These are phyloP conservation scores for Xanthia icteritia DNA, from an alignment of 2,888 invertebrate genomes.

Conservation along the genomic window DNA sequence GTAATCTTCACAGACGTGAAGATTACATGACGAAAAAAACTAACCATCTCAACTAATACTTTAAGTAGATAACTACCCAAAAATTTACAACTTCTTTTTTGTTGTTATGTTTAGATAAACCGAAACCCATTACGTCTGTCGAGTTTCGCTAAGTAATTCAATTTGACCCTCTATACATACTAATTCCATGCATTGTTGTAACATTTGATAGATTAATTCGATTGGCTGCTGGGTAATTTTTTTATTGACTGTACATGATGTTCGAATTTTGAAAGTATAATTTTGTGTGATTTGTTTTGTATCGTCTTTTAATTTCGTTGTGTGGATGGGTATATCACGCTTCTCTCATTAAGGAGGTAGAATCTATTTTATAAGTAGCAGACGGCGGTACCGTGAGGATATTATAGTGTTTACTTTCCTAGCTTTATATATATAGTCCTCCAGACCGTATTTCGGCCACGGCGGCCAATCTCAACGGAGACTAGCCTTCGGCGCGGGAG, in stretches of 20 bases:
- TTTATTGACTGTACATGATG: constrained; percentile 47
- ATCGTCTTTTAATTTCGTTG: constrained; percentile 35
- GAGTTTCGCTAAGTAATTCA: too few relatives aligned
- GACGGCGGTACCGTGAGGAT: background rate
- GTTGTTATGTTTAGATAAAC: too few relatives aligned
- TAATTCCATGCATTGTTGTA: constrained; percentile 24
- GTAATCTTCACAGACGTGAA: too few relatives aligned
- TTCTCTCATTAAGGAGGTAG: constrained; percentile 9
- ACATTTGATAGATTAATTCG: constrained; percentile 62
- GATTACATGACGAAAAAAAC: too few relatives aligned
- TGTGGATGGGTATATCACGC: constrained; percentile 37
- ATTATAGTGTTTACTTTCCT: constrained; percentile 12
- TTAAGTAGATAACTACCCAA: too few relatives aligned
- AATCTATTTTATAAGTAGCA: background rate
- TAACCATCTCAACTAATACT: too few relatives aligned
- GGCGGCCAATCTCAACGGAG: too few relatives aligned
- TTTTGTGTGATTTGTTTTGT: constrained; percentile 54
- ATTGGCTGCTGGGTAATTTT: constrained; percentile 54
- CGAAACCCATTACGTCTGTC: too few relatives aligned
- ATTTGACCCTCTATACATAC: background rate
- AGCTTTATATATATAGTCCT: too few relatives aligned
- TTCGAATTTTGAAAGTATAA: constrained; percentile 50
- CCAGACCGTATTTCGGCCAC: too few relatives aligned
- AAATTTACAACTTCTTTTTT: too few relatives aligned
- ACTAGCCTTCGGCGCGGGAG: too few relatives aligned